These are phyloP conservation scores for Phrynosoma platyrhinos DNA, from an alignment of 2,113 vertebrate species.

Conservation along the genomic window DNA sequence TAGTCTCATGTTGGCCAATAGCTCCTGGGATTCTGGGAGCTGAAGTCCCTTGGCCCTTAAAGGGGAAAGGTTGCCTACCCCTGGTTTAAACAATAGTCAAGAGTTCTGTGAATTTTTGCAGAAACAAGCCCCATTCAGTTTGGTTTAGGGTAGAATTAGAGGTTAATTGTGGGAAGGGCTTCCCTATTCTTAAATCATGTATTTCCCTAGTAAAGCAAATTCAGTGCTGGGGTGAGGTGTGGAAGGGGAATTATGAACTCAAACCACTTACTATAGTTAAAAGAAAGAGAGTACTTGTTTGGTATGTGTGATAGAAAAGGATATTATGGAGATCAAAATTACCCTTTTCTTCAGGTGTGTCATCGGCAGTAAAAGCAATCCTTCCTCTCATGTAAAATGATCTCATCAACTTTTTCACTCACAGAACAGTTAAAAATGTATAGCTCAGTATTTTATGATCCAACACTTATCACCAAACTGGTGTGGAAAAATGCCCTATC, in stretches of 20 bases:
- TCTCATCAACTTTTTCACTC: not conserved
- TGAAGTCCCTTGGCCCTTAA: too few species aligned
- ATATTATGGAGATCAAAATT: not conserved
- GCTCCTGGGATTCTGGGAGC: too few species aligned
- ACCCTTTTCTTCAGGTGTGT: not conserved
- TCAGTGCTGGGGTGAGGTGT: not conserved
- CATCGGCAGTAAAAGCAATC: not conserved
- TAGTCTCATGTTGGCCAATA: too few species aligned
- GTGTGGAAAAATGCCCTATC: not conserved
- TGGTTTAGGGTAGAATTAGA: not conserved
- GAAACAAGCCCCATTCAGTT: not conserved
- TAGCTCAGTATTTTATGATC: not conserved
- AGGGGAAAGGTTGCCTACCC: too few species aligned
- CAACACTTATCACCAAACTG: not conserved
- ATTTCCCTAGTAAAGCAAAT: not conserved
- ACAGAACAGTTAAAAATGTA: not conserved
- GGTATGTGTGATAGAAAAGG: not conserved
- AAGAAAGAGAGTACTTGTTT: too few species aligned
- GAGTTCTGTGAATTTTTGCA: not conserved
- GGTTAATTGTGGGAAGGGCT: not conserved
- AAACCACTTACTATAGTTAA: too few species aligned
- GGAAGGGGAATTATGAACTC: too few species aligned
- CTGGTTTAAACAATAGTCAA: not conserved
- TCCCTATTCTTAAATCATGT: not conserved
- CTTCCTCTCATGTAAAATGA: not conserved